Evolutionary conservation across 2,888 invertebrate species (phyloP).

Genomic region (Ephialtes manifestator): DNA sequence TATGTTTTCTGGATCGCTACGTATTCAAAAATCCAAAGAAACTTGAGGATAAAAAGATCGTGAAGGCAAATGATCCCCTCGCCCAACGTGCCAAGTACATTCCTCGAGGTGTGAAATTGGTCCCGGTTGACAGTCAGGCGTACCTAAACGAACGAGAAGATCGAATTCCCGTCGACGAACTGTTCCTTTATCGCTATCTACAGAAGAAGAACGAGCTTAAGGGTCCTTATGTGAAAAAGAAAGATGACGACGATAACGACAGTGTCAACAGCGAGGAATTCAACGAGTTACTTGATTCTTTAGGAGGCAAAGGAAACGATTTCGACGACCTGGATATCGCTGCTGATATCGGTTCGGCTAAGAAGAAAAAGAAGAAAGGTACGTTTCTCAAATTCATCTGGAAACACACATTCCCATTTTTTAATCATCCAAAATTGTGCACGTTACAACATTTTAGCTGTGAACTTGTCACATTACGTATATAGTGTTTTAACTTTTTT

Average conservation of each 20-base stretch:
- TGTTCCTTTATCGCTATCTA: slow-evolving; percentile 91
- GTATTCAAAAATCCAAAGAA: slow-evolving; percentile 97
- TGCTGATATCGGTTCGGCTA: slow-evolving; percentile 84
- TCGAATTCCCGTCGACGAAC: slow-evolving; percentile 96
- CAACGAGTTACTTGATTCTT: slow-evolving; percentile 86
- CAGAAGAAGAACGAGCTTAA: slow-evolving; percentile 73
- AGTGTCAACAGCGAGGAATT: slow-evolving; percentile 87
- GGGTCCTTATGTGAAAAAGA: slow-evolving; percentile 54
- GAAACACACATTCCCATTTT: neutral
- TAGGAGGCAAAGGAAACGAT: slow-evolving; percentile 78
- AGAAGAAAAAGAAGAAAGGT: slow-evolving; percentile 78
- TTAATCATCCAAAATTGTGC: neutral
- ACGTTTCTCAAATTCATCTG: slow-evolving; percentile 70
- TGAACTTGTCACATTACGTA: too few species aligned
- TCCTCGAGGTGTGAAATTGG: slow-evolving; percentile 90
- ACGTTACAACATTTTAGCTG: neutral
- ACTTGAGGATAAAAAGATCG: slow-evolving; percentile 85
- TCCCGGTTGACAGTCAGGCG: slow-evolving; percentile 91
- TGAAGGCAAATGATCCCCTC: slow-evolving; percentile 89
- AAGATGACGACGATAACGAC: slow-evolving; percentile 85
- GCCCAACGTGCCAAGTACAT: slow-evolving; percentile 90
- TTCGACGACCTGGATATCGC: slow-evolving; percentile 88
- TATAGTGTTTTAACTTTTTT: too few species aligned
- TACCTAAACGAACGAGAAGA: slow-evolving; percentile 90
- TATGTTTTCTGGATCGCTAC: slow-evolving; percentile 97